These are phyloP conservation scores for Lampris megalopsis DNA, from an alignment of 2,113 vertebrate species.

Conservation along the genomic window DNA sequence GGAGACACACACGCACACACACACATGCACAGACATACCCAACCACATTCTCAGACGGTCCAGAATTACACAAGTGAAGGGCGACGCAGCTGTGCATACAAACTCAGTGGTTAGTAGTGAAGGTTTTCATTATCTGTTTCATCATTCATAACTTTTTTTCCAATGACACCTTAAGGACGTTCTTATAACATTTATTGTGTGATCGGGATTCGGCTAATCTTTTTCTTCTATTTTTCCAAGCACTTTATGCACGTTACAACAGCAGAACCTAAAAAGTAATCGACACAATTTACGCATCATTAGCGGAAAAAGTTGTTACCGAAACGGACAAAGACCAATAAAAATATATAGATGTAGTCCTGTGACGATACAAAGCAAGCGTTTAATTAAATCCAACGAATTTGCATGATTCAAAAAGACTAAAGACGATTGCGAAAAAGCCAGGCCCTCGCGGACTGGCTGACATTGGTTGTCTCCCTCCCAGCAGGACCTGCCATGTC, in stretches of 20 bases:
- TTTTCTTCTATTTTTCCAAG: too few relatives aligned
- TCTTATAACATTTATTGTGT: too few relatives aligned
- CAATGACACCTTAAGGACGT: not conserved
- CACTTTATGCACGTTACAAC: too few relatives aligned
- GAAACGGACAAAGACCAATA: not conserved
- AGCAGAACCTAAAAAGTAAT: not conserved
- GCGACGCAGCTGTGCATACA: constrained; percentile 76
- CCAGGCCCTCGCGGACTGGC: constrained; percentile 40
- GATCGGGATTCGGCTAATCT: too few relatives aligned
- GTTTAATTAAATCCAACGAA: not conserved
- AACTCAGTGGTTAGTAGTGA: constrained; percentile 34
- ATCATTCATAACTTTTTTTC: not conserved
- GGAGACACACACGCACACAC: constrained; percentile 61
- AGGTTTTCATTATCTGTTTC: constrained; percentile 26
- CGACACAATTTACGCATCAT: not conserved
- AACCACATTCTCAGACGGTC: constrained; percentile 42
- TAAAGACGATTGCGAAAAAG: not conserved
- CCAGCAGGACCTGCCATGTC: constrained; percentile 35
- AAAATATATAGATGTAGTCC: too few relatives aligned
- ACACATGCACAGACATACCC: constrained; percentile 40
- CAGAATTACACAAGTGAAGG: constrained; percentile 34
- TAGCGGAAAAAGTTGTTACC: not conserved
- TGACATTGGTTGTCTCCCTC: constrained; percentile 18
- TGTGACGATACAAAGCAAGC: not conserved
- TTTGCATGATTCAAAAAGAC: constrained; percentile 6